A percentile compares a stretch with the other conserved stretches of the same genome.
Evolutionary conservation across 2,888 invertebrate genomes (phyloP).

Genomic region (Xanthorhoe spadicearia): DNA sequence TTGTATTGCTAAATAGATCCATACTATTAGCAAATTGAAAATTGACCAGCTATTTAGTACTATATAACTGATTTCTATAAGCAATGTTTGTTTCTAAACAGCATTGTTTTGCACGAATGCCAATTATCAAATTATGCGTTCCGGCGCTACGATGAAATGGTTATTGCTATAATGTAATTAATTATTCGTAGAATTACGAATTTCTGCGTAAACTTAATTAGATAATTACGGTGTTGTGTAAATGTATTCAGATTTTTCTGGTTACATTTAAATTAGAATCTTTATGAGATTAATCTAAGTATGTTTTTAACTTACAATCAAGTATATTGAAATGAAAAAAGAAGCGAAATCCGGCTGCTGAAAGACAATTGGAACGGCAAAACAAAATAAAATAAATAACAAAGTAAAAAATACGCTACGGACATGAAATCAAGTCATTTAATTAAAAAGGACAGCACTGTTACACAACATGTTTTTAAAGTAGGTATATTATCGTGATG

Average conservation of each 20-base stretch:
- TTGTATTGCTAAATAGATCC: no score
- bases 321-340: no score
- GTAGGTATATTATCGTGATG: neutral
- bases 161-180: conserved; percentile 1
- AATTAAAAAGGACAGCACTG: neutral
- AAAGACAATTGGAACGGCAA: neutral
- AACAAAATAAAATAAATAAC: neutral
- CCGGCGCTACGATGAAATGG: neutral
- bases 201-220: neutral
- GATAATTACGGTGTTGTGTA: no score
- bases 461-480: neutral
- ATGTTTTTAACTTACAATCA: no score
- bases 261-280: no score
- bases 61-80: neutral
- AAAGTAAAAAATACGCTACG: neutral
- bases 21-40: no score
- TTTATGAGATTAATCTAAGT: no score
- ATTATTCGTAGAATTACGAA: neutral
- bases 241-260: no score
- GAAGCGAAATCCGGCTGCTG: no score
- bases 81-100: conserved; percentile 1
- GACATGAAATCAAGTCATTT: neutral
- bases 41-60: neutral
- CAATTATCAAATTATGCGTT: conserved; percentile 7
- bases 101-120: neutral